Base-by-base conservation (phyloP, 2,113 vertebrate genomes). In the Bothrops jararaca region DNA sequence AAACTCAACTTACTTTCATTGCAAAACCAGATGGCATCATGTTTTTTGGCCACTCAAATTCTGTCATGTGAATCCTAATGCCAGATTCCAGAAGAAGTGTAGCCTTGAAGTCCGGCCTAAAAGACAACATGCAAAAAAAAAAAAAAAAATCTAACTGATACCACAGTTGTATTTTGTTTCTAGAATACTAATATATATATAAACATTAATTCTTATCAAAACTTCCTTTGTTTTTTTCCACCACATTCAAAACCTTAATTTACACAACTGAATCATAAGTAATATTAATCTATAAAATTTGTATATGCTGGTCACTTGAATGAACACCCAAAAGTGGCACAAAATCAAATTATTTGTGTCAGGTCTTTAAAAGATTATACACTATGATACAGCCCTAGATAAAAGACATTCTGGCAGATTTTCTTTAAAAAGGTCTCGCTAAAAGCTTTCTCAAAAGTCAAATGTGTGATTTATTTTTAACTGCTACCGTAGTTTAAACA, bases 21-120 rank as follows among this genome's bases (percentile, higher is more conserved):
- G 99, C 98, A 97, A 99, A 99, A 93, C 99, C 97, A 0, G 99
- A 99, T 0, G 99, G 99, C 99, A 99, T 99, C 97, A 98, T 96
- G 96, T 99, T 99, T 95, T 99, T 99, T 0, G 99, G 99, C 99
- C 99, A 99, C 95, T 99, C 99, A 3, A 99, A 99, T 95, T 99
- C 99, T 0, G 99, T 99, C 0, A 98, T 97, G 97, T 99, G 99
- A 92, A 99, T 98, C 64, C 99, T 98, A 54, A 98, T 99, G 0
- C 99, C 99, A 0, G 99, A 99, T 85, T 99, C 99, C 12, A 99
- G 96, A 95, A 99, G 97, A 93, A 99, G 97, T 0, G 99, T 97
- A 89, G 98, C 98, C 97, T 99, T 99, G 95, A 97, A 97, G 95
- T 99, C 99, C 0, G 99, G 99, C 94, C 99, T 99, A 85, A n/a